phyloP scores from a whole-genome alignment of 1,140 invertebrate species.

The Pseudomyrmex sp. region DNA sequence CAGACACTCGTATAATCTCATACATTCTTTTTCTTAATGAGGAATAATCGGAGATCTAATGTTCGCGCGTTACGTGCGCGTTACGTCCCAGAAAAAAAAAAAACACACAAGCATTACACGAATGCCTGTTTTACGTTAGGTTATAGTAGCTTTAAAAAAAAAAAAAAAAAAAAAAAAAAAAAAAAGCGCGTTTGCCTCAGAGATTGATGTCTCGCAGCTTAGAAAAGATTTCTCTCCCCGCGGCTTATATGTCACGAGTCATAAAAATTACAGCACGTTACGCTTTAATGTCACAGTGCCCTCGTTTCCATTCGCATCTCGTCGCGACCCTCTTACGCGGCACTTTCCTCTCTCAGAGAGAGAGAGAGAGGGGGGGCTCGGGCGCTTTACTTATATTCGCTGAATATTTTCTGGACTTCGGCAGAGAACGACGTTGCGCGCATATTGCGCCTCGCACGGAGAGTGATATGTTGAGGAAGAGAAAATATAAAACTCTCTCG shows the following conservation, averaged over 20 bases:
- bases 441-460: constrained; percentile 15
- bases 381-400: constrained; percentile 40
- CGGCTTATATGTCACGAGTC: constrained; percentile 46
- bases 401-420: constrained; percentile 54
- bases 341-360: constrained; percentile 3
- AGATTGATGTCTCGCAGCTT: constrained; percentile 27
- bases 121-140: background rate
- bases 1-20: too few relatives aligned
- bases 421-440: constrained; percentile 34
- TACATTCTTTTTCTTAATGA: background rate
- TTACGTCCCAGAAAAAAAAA: background rate
- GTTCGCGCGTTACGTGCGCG: too few relatives aligned
- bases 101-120: background rate
- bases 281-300: constrained; percentile 54
- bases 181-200: background rate
- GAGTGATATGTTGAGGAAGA: background rate
- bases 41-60: background rate
- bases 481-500: constrained; percentile 42
- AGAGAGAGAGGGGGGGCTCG: too few relatives aligned
- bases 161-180: constrained; percentile 8
- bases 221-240: constrained; percentile 37
- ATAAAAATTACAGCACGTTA: constrained; percentile 60
- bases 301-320: constrained; percentile 56
- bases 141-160: background rate
- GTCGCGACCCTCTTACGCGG: constrained; percentile 44